These are phyloP conservation scores for Pongo pygmaeus DNA, from an alignment of 2,113 vertebrate genomes.

Conservation along the genomic window DNA sequence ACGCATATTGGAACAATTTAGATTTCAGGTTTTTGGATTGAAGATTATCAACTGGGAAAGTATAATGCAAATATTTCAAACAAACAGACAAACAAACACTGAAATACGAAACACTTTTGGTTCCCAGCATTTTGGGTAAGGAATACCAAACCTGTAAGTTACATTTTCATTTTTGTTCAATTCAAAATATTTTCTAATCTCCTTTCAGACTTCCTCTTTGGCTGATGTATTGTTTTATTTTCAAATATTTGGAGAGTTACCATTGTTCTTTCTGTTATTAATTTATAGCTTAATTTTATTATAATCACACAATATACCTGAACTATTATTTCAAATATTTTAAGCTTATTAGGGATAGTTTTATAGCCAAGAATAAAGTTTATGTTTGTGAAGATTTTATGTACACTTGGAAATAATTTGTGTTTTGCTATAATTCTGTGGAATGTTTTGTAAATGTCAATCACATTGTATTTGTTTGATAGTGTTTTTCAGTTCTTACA, in stretches of 20 bases:
- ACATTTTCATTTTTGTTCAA: not conserved
- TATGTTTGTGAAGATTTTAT: not conserved
- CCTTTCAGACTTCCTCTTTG: not conserved
- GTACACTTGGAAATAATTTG: not conserved
- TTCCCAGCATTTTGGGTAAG: not conserved
- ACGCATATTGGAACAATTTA: not conserved
- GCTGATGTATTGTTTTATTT: not conserved
- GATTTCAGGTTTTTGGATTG: not conserved
- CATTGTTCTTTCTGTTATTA: not conserved
- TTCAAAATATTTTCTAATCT: not conserved
- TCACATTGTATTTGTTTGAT: not conserved
- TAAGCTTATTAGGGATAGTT: not conserved
- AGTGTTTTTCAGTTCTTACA: not conserved
- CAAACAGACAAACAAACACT: too few relatives aligned
- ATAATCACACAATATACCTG: not conserved
- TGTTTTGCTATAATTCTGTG: not conserved
- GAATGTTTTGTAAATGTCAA: not conserved
- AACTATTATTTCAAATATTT: not conserved
- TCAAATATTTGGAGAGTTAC: not conserved
- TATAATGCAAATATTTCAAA: not conserved
- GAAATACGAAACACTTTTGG: not conserved
- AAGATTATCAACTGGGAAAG: not conserved
- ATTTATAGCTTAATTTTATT: not conserved
- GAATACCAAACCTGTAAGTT: not conserved
- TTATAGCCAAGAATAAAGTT: not conserved